phyloP scores from a whole-genome alignment of 2,888 invertebrate genomes.

The Pammene fasciana region DNA sequence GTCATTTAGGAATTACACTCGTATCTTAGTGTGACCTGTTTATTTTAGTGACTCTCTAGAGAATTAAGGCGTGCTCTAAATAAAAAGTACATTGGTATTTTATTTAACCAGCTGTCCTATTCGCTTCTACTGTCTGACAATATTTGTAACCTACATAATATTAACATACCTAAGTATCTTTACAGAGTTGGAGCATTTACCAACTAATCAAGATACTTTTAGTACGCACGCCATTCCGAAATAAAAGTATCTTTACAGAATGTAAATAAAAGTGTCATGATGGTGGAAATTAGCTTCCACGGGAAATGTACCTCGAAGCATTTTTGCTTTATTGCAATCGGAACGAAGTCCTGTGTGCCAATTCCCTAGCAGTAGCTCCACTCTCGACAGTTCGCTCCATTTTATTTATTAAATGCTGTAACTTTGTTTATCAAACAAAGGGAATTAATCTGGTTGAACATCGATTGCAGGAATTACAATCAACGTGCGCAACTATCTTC shows the following conservation, averaged over 20 bases:
- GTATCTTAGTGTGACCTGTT: conserved; percentile 8
- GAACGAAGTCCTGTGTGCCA: conserved; percentile 21
- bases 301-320: background rate
- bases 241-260: no score
- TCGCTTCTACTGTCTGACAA: no score
- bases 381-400: conserved; percentile 53
- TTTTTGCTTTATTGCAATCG: conserved; percentile 35
- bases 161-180: no score
- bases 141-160: background rate
- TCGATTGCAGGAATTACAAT: conserved; percentile 50
- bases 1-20: background rate
- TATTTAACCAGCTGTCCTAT: no score
- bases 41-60: background rate
- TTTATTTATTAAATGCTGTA: conserved; percentile 54
- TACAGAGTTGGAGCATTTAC: no score
- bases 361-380: conserved; percentile 33
- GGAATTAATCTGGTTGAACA: conserved; percentile 74
- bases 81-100: background rate
- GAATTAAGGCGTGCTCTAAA: background rate
- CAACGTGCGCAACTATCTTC: conserved; percentile 71
- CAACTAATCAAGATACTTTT: no score
- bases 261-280: no score
- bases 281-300: no score
- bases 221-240: no score
- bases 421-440: conserved; percentile 63